Percentiles rank a stretch among this genome's conserved stretches.
phyloP scores from a whole-genome alignment of 2,888 invertebrate species.

The Diploptera punctata region DNA sequence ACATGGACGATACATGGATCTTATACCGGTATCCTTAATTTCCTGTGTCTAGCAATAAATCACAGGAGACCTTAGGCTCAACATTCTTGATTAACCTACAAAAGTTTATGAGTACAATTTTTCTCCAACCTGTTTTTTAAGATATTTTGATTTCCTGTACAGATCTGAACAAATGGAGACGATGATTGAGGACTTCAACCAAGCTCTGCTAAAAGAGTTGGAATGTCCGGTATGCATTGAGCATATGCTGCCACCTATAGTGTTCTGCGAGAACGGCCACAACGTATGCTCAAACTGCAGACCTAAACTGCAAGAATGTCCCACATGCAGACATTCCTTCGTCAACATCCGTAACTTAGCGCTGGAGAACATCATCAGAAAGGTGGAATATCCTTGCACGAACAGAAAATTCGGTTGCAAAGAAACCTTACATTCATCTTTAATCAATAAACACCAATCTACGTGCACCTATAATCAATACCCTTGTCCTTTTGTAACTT shows the following conservation, averaged over 20 bases:
- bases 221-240: no score
- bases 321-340: background rate
- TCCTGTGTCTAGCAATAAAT: no score
- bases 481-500: background rate
- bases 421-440: background rate
- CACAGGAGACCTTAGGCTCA: no score
- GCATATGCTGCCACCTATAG: background rate
- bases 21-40: no score
- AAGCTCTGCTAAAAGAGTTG: background rate
- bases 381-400: background rate
- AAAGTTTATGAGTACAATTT: no score
- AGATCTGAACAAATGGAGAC: no score
- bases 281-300: background rate
- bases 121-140: no score
- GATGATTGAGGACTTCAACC: background rate
- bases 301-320: background rate
- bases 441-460: background rate
- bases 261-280: background rate
- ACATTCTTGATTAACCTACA: no score
- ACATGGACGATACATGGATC: no score
- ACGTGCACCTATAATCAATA: background rate
- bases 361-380: background rate
- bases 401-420: background rate
- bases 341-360: background rate
- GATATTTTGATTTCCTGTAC: no score